These are phyloP conservation scores for Lutjanus erythropterus DNA, from an alignment of 2,113 vertebrate species.

Conservation along the genomic window DNA sequence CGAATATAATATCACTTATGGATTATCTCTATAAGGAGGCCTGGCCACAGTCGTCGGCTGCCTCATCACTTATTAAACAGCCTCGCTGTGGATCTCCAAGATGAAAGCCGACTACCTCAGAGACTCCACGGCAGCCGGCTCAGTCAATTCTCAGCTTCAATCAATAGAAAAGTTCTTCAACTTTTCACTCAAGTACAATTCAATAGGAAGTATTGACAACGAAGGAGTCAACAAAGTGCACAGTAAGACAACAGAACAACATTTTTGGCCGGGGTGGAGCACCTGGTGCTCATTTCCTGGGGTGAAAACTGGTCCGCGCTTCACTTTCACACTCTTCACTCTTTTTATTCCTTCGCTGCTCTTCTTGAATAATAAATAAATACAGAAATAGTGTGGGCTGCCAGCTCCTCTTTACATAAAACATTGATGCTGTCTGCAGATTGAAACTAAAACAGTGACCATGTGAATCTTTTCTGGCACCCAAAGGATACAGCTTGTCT, in stretches of 20 bases:
- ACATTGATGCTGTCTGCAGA: slow-evolving; percentile 55
- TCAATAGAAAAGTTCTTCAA: slow-evolving; percentile 68
- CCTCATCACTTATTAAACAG: slow-evolving; percentile 71
- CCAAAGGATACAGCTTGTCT: slow-evolving; percentile 21
- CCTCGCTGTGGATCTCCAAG: slow-evolving; percentile 44
- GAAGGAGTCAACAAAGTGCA: slow-evolving; percentile 30
- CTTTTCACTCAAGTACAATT: slow-evolving; percentile 48
- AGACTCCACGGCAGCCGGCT: slow-evolving; percentile 32
- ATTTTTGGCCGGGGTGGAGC: background rate
- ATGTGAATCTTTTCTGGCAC: slow-evolving; percentile 14
- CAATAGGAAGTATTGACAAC: slow-evolving; percentile 44
- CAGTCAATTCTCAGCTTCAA: slow-evolving; percentile 45
- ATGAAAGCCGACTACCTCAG: slow-evolving; percentile 61
- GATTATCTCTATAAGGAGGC: slow-evolving; percentile 52
- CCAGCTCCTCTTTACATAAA: slow-evolving; percentile 39
- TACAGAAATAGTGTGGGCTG: slow-evolving; percentile 29
- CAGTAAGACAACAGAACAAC: slow-evolving; percentile 30
- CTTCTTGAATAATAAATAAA: slow-evolving; percentile 56
- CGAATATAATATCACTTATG: slow-evolving; percentile 58
- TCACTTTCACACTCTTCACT: slow-evolving; percentile 21
- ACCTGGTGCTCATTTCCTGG: background rate
- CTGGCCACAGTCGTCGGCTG: slow-evolving; percentile 48
- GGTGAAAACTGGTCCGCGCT: slow-evolving; percentile 9
- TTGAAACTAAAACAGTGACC: slow-evolving; percentile 38
- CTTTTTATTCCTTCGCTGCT: slow-evolving; percentile 7